Base-by-base conservation (phyloP, 2,888 invertebrate species). In the Priocnemis perturbator region DNA sequence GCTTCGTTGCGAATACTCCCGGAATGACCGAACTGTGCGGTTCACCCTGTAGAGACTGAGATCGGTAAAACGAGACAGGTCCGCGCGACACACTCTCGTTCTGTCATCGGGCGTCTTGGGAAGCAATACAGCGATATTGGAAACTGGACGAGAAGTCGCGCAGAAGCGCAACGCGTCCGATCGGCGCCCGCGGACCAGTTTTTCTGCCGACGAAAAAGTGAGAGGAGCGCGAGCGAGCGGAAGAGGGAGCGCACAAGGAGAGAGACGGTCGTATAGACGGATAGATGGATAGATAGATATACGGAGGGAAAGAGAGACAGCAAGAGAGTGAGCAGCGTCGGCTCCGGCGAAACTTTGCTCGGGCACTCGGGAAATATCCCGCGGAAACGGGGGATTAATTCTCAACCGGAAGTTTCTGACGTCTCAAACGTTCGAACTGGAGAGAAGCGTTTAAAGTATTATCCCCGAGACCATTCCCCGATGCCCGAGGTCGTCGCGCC, bases 351-450 rank as follows among this genome's bases (percentile, higher is more conserved):
- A 79, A 79, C 77, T 86, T 86, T 84, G 78, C 77, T 76, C 79
- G 72, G 75, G 50, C 74, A 79, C 82, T 81, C 78, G 72, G 73
- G 77, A 81, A 76, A 82, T 83, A 84, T 85, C 78, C 83, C 81
- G 81, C 76, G 83, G 83, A 84, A 84, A 82, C 79, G 78, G 81
- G 77, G 78, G 82, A 83, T 85, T 84, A 82, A 82, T 81, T 82
- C 77, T 79, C 78, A 78, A 78, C 74, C 79, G 74, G 77, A 83
- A 83, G 77, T 83, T 82, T 81, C 74, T 73, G 76, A 79, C 78
- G 70, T 81, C 71, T 77, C 77, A 74, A 77, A 74, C 76, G 73
- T 74, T 78, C 71, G 65, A 73, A 75, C 73, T 71, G 74, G 60
- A 69, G 69, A 69, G 74, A 75, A 81, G 78, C 81, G 81, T 82